These are phyloP conservation scores for Habrosyne pyritoides DNA, from an alignment of 2,888 invertebrate genomes.

Conservation along the genomic window DNA sequence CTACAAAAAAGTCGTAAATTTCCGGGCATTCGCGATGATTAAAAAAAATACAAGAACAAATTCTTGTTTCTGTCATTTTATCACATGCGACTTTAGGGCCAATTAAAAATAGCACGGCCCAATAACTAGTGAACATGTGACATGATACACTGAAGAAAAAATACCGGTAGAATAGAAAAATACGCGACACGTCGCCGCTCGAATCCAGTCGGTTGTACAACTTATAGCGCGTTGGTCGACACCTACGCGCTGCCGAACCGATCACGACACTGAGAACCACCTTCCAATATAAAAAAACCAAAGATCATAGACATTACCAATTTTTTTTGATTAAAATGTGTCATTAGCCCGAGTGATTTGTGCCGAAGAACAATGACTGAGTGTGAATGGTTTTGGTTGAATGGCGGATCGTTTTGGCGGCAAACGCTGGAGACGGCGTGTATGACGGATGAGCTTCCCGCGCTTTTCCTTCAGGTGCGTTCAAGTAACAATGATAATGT, in stretches of 20 bases:
- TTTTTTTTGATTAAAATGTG: conserved; percentile 8
- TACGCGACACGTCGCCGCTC: conserved; percentile 58
- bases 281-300: conserved; percentile 22
- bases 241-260: conserved; percentile 53
- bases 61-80: conserved; percentile 27
- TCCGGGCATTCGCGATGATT: background rate
- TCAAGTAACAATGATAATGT: conserved; percentile 64
- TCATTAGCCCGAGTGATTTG: conserved; percentile 39
- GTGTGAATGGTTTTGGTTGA: conserved; percentile 58
- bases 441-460: conserved; percentile 76
- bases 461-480: conserved; percentile 77
- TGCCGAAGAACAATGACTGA: conserved; percentile 61
- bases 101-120: conserved; percentile 67
- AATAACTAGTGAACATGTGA: conserved; percentile 65
- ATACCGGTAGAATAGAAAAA: conserved; percentile 70
- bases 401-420: conserved; percentile 66
- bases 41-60: conserved; percentile 18
- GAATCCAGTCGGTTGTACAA: conserved; percentile 71
- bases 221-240: conserved; percentile 75
- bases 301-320: conserved; percentile 12
- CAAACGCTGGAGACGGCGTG: conserved; percentile 52
- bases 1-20: conserved; percentile 4
- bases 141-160: conserved; percentile 63
- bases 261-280: conserved; percentile 28
- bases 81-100: conserved; percentile 48